Conservation (phyloP, 2,797 vertebrate genomes). For the Takifugu rubripes region DNA sequence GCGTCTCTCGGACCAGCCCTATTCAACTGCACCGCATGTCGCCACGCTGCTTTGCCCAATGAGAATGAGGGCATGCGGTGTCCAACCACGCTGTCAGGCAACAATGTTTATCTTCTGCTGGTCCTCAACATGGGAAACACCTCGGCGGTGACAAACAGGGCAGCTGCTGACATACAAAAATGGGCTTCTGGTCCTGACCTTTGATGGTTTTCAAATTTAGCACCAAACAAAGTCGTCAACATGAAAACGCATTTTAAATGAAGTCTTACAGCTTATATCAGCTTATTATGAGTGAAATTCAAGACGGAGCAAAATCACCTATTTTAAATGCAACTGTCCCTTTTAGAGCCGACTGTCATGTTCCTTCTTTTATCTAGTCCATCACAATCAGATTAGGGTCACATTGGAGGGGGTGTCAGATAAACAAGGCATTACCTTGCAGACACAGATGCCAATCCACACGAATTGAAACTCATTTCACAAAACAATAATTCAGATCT, state of each 20-base stretch:
- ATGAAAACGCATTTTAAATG: no score
- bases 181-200: no score
- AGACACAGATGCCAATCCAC: no score
- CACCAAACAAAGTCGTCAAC: no score
- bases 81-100: constrained; percentile 37
- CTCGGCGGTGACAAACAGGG: constrained; percentile 14
- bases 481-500: no score
- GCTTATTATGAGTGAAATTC: background rate
- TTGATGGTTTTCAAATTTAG: no score
- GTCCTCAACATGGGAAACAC: constrained; percentile 5
- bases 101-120: constrained; percentile 22
- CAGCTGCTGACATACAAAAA: constrained; percentile 9
- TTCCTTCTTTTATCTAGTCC: background rate
- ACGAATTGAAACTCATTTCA: no score
- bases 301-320: background rate
- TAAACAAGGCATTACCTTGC: background rate
- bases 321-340: background rate
- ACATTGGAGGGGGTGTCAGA: background rate
- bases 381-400: constrained; percentile 7
- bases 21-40: constrained; percentile 22
- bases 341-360: background rate
- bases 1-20: constrained; percentile 32
- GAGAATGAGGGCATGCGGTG: constrained; percentile 34
- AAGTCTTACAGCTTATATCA: background rate
- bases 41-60: constrained; percentile 19